Conservation (phyloP, 1,140 invertebrate genomes). For the Ceratosolen fusciceps region DNA sequence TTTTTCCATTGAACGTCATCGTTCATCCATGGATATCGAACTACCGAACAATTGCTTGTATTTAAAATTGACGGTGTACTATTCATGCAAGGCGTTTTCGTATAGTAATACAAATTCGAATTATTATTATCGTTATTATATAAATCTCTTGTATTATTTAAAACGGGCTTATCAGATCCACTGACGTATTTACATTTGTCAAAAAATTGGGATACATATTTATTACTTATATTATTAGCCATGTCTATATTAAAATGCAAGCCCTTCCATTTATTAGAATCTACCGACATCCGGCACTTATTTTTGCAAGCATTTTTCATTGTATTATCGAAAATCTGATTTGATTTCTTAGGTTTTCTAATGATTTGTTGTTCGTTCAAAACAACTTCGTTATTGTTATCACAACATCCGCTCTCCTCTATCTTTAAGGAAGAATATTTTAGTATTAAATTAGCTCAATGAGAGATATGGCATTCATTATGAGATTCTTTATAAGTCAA, state of each 20-base stretch:
- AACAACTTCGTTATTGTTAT: conserved; percentile 49
- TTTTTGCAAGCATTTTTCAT: background rate
- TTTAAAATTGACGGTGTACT: conserved; percentile 1
- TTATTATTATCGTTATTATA: conserved; percentile 19
- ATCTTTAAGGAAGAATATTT: conserved; percentile 49
- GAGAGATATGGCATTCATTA: no score
- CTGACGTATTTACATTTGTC: conserved; percentile 32
- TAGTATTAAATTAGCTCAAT: no score
- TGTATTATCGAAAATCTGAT: background rate
- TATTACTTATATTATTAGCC: background rate
- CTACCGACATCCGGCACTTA: background rate
- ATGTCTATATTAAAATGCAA: background rate
- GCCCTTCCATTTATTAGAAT: background rate
- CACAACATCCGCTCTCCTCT: conserved; percentile 52
- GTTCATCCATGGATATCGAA: conserved; percentile 32
- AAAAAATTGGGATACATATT: conserved; percentile 11
- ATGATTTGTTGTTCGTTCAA: conserved; percentile 44
- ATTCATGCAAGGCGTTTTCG: background rate
- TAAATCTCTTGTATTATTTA: conserved; percentile 32
- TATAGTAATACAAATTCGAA: background rate
- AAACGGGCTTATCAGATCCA: conserved; percentile 31
- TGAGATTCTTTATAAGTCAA: no score
- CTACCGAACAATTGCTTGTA: conserved; percentile 24
- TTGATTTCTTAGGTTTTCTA: conserved; percentile 18
- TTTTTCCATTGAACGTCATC: conserved; percentile 22